phyloP scores from a whole-genome alignment of 2,888 invertebrate species.

The Drosophila testacea region DNA sequence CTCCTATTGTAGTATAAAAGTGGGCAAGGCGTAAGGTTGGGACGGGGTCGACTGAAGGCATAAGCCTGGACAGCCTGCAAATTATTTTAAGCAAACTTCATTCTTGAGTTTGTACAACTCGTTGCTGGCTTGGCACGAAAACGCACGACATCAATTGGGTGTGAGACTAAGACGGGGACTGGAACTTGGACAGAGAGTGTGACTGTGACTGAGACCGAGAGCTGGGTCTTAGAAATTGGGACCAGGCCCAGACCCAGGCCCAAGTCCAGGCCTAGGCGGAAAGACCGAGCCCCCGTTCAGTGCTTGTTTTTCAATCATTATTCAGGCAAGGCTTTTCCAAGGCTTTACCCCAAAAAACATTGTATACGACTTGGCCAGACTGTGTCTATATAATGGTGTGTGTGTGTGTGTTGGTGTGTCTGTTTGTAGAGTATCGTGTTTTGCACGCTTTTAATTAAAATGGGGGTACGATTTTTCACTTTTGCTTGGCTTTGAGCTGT shows the following conservation, averaged over 20 bases:
- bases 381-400: conserved; percentile 22
- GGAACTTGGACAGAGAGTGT: neutral
- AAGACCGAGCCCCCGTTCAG: conserved; percentile 43
- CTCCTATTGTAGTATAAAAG: conserved; percentile 15
- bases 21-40: neutral
- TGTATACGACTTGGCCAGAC: conserved; percentile 61
- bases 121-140: conserved; percentile 45
- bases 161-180: conserved; percentile 8
- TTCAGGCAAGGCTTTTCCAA: conserved; percentile 76
- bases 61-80: conserved; percentile 76
- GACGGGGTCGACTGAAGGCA: conserved; percentile 20
- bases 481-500: conserved; percentile 73
- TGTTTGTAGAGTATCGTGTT: conserved; percentile 72
- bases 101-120: conserved; percentile 78
- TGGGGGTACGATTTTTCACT: conserved; percentile 80
- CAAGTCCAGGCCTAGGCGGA: conserved; percentile 14
- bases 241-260: conserved; percentile 3
- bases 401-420: conserved; percentile 33
- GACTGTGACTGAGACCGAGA: conserved; percentile 3
- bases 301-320: conserved; percentile 82
- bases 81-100: conserved; percentile 79
- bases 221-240: conserved; percentile 4
- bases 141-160: conserved; percentile 24
- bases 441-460: conserved; percentile 81
- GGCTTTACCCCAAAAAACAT: conserved; percentile 74